A percentile compares a stretch with the other conserved stretches of the same genome.
Conservation (phyloP, 2,113 vertebrate genomes). For the Phylloscopus trochiloides region DNA sequence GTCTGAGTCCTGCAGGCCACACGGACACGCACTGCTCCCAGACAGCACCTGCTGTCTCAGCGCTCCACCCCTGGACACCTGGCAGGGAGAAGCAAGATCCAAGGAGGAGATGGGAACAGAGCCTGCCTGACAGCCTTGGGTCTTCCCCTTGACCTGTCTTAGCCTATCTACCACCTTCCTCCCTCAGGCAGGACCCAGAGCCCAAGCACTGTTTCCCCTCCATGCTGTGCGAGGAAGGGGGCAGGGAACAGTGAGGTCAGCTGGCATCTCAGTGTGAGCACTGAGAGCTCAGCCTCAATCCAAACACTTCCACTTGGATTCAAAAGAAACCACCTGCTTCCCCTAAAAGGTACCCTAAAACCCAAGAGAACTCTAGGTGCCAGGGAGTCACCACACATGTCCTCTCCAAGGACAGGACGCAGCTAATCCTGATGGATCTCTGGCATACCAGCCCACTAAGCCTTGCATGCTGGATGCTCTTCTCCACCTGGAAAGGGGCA, state of each 20-base stretch:
- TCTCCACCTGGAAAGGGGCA: background rate
- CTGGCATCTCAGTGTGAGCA: background rate
- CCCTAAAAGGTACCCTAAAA: background rate
- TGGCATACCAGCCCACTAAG: background rate
- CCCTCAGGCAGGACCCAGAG: background rate
- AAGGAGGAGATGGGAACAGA: background rate
- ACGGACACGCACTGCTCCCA: rapidly evolving
- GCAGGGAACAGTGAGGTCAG: background rate
- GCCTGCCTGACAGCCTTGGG: background rate
- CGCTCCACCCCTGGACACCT: background rate
- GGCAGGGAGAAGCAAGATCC: background rate
- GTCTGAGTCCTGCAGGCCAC: background rate
- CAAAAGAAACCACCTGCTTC: background rate
- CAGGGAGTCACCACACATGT: background rate
- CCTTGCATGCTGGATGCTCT: background rate
- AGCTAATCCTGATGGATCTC: background rate
- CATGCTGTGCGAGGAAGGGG: rapidly evolving
- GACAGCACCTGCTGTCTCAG: background rate
- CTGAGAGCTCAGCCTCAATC: background rate
- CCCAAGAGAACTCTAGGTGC: background rate
- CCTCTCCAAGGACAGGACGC: background rate
- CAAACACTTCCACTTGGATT: background rate
- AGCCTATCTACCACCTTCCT: background rate
- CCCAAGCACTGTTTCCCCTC: background rate
- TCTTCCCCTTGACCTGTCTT: background rate